A percentile compares a stretch with the other conserved stretches of the same genome.
phyloP scores from a whole-genome alignment of 2,797 vertebrate genomes.

The Danio tinwini region DNA sequence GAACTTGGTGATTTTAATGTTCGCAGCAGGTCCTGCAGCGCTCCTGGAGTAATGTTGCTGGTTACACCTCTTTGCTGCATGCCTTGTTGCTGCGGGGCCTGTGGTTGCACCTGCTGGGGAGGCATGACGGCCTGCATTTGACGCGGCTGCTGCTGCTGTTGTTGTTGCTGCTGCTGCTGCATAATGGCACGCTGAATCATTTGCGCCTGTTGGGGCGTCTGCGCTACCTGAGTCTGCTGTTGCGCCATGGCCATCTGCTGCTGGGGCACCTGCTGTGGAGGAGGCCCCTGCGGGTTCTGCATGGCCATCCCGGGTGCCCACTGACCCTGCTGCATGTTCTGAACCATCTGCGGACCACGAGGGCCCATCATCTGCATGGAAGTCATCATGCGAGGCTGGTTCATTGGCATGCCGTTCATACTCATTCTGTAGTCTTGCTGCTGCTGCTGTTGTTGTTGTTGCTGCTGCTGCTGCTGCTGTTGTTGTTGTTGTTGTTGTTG shows the following conservation, averaged over 20 bases:
- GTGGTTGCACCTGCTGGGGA: conserved; percentile 81
- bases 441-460: conserved; percentile 88
- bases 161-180: conserved; percentile 68
- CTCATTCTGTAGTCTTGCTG: conserved; percentile 88
- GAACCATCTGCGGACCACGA: conserved; percentile 85
- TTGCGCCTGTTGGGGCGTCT: conserved; percentile 68
- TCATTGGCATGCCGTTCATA: conserved; percentile 87
- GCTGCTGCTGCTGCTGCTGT: conserved; percentile 88
- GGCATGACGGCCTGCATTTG: conserved; percentile 75
- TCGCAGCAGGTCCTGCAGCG: conserved; percentile 92
- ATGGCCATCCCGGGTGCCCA: conserved; percentile 87
- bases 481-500: conserved; percentile 83
- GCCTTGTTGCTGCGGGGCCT: conserved; percentile 77
- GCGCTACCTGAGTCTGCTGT: conserved; percentile 76
- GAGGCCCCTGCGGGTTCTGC: conserved; percentile 72
- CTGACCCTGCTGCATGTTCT: conserved; percentile 84
- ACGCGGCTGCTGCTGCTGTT: conserved; percentile 71
- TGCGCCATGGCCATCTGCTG: conserved; percentile 74
- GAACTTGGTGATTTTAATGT: conserved; percentile 97
- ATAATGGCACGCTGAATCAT: conserved; percentile 78
- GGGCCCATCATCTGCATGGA: conserved; percentile 87
- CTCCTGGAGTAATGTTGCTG: conserved; percentile 89
- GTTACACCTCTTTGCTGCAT: conserved; percentile 68
- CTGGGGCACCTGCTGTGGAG: conserved; percentile 77
- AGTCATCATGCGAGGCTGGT: conserved; percentile 81